Evolutionary conservation across 2,888 invertebrate genomes (phyloP), one percentile per base, ranked within the genome.

Genomic region (Hylaea fasciaria): DNA sequence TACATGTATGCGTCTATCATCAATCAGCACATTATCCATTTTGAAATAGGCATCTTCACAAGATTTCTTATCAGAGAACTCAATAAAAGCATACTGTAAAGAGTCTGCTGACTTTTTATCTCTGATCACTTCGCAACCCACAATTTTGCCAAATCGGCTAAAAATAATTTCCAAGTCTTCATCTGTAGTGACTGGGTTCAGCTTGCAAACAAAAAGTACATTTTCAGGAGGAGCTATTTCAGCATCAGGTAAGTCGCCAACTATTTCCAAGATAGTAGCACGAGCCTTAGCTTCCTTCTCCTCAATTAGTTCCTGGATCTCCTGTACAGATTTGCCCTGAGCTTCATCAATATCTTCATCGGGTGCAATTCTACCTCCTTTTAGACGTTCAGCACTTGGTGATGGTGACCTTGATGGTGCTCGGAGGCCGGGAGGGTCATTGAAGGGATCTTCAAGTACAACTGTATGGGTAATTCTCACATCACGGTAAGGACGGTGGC

Each of bases 1-100:
- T 0, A 99, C 99, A 90, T 99, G 99, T 77, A 99, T 99, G 67
- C 99, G 94, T 28, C 99, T 93, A 82, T 99, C 99, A 89, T 99
- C 99, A 74, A 99, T 99, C 7, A 99, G 92, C 0, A 99, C 99
- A 92, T 99, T 99, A 83, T 99, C 99, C 99, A 99, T 99, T 93
- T 99, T 99, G 79, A 99, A 98, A 87, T 97, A 99, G 0, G 99
- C 99, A 73, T 97, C 97, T 90, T 99, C 99, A 89, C 99, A 99
- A 0, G 97, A 94, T 77, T 97, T 97, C 68, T 95, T 94, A 53
- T 98, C 96, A 65, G 96, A 96, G 92, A 99, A 99, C 86, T 99
- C 99, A 59, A 99, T 97, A 83, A 99, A 99, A 0, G 99, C 99
- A 88, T 99, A 99, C 80, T 99, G 99, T 57, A 99, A 91, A 0